A percentile compares a stretch with the other conserved stretches of the same genome.
These are phyloP conservation scores for Microplitis demolitor DNA, from an alignment of 1,140 invertebrate genomes.

Conservation along the genomic window DNA sequence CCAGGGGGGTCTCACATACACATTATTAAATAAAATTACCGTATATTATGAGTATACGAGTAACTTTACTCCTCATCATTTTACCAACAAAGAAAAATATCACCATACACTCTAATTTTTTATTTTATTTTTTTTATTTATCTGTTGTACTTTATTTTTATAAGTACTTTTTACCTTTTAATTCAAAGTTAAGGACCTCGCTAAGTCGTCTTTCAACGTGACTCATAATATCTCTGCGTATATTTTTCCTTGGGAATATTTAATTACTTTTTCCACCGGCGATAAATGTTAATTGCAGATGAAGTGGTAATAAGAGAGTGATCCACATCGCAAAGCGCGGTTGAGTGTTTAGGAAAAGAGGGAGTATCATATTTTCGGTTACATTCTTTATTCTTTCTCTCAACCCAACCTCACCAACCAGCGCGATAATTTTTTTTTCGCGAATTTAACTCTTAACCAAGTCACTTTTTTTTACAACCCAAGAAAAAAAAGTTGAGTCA, in stretches of 20 bases:
- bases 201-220: background rate
- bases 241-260: slow-evolving; percentile 48
- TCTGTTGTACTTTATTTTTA: background rate
- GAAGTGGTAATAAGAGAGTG: slow-evolving; percentile 59
- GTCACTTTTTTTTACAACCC: too few species aligned
- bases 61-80: background rate
- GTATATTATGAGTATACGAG: background rate
- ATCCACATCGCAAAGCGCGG: slow-evolving; percentile 5
- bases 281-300: slow-evolving; percentile 64
- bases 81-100: slow-evolving; percentile 4
- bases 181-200: slow-evolving; percentile 1
- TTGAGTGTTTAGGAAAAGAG: background rate
- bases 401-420: too few species aligned
- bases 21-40: slow-evolving; percentile 12
- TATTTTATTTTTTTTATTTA: background rate
- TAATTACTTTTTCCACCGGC: slow-evolving; percentile 62
- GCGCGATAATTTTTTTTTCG: too few species aligned
- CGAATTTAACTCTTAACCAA: too few species aligned
- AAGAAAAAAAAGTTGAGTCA: too few species aligned
- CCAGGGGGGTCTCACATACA: slow-evolving; percentile 12
- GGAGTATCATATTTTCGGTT: too few species aligned
- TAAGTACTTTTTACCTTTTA: background rate
- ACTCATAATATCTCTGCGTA: slow-evolving; percentile 11
- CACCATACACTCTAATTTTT: background rate
- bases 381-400: too few species aligned